These are phyloP conservation scores for Canis aureus DNA, from an alignment of 2,113 vertebrate genomes.

Conservation along the genomic window DNA sequence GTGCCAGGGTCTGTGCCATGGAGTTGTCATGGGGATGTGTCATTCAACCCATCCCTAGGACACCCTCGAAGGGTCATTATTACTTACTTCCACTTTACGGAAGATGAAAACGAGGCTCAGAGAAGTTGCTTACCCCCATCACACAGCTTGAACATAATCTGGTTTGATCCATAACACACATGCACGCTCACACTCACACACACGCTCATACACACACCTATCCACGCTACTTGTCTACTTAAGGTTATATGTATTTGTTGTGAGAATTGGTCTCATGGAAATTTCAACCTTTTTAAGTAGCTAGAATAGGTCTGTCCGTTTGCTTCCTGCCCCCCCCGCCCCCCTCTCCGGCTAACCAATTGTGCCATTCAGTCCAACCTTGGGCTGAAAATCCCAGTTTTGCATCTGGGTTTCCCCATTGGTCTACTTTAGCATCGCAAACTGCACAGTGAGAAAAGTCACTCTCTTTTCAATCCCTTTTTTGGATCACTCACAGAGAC, in stretches of 20 bases:
- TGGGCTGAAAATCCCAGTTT: background rate
- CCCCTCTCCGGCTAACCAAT: background rate
- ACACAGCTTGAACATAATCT: background rate
- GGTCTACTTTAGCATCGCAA: accelerated
- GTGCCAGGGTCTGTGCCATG: background rate
- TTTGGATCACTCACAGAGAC: background rate
- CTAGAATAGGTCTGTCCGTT: too few species aligned
- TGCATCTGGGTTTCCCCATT: background rate
- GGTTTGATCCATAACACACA: background rate
- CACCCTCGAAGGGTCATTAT: background rate
- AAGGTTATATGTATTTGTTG: background rate
- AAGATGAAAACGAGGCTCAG: background rate
- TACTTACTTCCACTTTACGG: background rate
- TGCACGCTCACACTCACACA: too few species aligned
- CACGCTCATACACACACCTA: background rate
- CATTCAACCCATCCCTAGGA: background rate
- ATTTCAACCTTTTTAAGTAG: background rate
- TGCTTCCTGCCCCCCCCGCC: background rate
- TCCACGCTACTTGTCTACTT: background rate
- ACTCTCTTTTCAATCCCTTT: background rate
- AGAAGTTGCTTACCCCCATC: background rate
- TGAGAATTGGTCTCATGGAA: background rate
- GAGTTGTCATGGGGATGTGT: background rate
- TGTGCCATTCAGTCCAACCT: accelerated
- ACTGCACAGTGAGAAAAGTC: accelerated